Conservation (phyloP, 2,888 invertebrate species). For the Drosophila birchii region DNA sequence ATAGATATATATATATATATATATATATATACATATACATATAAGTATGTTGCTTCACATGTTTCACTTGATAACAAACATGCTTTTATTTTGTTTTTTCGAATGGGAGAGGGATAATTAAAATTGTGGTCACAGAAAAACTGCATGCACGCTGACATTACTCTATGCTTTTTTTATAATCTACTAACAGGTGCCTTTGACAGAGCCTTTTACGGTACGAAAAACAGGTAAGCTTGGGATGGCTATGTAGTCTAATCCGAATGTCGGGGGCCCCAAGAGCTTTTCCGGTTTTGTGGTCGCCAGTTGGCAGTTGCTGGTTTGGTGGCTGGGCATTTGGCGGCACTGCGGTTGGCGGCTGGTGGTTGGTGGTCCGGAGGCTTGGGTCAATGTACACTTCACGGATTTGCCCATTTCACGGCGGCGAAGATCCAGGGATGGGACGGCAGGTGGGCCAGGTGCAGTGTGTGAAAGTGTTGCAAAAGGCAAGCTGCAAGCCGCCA, state of each 20-base stretch:
- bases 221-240: constrained; percentile 48
- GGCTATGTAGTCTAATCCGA: constrained; percentile 29
- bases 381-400: constrained; percentile 80
- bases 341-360: constrained; percentile 44
- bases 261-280: constrained; percentile 46
- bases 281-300: constrained; percentile 72
- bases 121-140: neutral
- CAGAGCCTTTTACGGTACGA: constrained; percentile 55
- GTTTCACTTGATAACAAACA: constrained; percentile 1
- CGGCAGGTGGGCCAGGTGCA: constrained; percentile 41
- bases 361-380: constrained; percentile 54
- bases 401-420: constrained; percentile 74
- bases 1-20: too few species aligned
- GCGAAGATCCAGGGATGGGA: constrained; percentile 28
- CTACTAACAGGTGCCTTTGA: constrained; percentile 18
- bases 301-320: constrained; percentile 11
- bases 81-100: neutral
- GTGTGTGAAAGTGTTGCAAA: constrained; percentile 79
- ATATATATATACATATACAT: too few species aligned
- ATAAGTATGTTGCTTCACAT: too few species aligned
- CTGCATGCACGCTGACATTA: neutral
- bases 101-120: neutral
- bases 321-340: constrained; percentile 29
- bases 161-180: constrained; percentile 9
- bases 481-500: constrained; percentile 40